Conservation (phyloP, 2,113 vertebrate species). For the Mesocricetus auratus region DNA sequence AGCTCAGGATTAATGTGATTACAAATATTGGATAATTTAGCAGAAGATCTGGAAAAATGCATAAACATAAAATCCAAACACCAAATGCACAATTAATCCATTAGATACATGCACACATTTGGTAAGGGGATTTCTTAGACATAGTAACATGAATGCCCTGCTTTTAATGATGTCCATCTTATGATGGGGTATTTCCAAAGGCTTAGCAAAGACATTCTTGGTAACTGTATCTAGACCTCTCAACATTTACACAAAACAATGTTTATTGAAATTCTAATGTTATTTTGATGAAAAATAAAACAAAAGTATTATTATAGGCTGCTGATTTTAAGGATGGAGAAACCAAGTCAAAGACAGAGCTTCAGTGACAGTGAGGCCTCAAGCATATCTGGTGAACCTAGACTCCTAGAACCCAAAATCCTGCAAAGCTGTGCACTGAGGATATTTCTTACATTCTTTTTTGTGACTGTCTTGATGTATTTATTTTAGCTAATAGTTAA, state of each 20-base stretch:
- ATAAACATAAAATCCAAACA: neutral
- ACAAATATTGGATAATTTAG: slow-evolving; percentile 30
- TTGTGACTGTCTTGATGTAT: neutral
- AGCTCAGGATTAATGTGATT: slow-evolving; percentile 10
- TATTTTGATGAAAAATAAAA: neutral
- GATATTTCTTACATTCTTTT: neutral
- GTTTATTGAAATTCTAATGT: neutral
- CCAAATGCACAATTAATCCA: neutral
- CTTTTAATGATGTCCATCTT: neutral
- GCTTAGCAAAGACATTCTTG: slow-evolving; percentile 10
- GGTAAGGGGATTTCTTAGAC: neutral
- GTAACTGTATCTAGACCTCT: neutral
- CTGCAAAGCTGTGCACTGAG: neutral
- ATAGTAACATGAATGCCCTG: neutral
- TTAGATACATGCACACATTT: neutral
- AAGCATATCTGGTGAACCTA: neutral
- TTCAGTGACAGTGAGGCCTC: neutral
- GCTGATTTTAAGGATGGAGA: slow-evolving; percentile 3
- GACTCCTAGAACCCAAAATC: neutral
- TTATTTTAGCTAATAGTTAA: neutral
- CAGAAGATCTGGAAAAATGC: neutral
- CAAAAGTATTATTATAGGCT: neutral
- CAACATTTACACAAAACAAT: neutral
- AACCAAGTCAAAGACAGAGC: neutral
- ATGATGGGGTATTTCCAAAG: neutral